A percentile compares a stretch with the other conserved stretches of the same genome.
These are phyloP conservation scores for Tetraodon nigroviridis DNA, from an alignment of 2,113 vertebrate genomes.

Conservation along the genomic window DNA sequence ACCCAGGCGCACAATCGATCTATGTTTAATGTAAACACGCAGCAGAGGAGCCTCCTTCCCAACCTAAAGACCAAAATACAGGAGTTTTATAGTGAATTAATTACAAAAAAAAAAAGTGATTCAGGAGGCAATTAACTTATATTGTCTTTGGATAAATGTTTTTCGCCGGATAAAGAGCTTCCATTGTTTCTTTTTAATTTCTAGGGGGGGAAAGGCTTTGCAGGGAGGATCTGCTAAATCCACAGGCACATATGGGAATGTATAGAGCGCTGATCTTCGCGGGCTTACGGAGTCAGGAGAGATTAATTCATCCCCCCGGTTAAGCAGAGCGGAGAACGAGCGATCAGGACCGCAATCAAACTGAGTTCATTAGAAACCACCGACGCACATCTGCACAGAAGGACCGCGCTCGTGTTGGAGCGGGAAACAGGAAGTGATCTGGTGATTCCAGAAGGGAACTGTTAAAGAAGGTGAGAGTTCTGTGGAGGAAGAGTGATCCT, in stretches of 20 bases:
- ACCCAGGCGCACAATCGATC: no score
- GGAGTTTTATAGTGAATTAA: conserved; percentile 6
- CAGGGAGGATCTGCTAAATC: conserved; percentile 55
- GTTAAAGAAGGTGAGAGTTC: conserved; percentile 20
- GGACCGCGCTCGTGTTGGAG: neutral
- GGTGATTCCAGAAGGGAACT: conserved; percentile 7
- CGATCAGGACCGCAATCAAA: conserved; percentile 48
- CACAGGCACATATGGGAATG: conserved; percentile 54
- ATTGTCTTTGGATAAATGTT: conserved; percentile 55
- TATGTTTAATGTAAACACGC: conserved; percentile 22
- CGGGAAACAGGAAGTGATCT: conserved; percentile 12
- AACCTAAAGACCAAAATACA: conserved; percentile 13
- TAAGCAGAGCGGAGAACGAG: conserved; percentile 52
- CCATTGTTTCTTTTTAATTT: conserved; percentile 54
- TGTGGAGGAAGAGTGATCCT: conserved; percentile 28
- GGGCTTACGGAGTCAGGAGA: conserved; percentile 49
- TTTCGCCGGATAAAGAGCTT: conserved; percentile 54
- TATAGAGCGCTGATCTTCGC: conserved; percentile 56
- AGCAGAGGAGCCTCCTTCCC: conserved; percentile 3
- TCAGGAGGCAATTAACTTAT: conserved; percentile 49
- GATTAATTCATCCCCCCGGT: conserved; percentile 58
- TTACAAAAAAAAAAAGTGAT: conserved; percentile 26
- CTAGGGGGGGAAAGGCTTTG: conserved; percentile 52
- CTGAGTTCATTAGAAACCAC: conserved; percentile 13
- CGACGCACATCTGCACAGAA: conserved; percentile 1